Evolutionary conservation across 2,888 invertebrate species (phyloP).

Genomic region (Rosalia funebris): DNA sequence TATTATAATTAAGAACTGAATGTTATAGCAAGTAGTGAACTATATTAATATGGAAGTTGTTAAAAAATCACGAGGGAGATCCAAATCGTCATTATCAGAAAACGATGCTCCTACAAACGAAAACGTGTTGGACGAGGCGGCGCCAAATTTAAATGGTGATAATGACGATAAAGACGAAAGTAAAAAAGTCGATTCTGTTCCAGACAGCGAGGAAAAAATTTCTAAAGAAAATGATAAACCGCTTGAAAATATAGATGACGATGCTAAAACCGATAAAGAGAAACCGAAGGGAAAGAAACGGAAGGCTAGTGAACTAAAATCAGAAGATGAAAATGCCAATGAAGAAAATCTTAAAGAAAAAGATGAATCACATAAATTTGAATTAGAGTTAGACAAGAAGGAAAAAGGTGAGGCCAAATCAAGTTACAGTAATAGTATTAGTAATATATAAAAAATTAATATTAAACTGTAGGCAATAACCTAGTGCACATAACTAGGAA

Average conservation of each 20-base stretch:
- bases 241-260: constrained; percentile 6
- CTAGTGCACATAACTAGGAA: too few relatives aligned
- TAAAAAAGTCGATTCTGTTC: constrained; percentile 4
- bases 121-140: constrained; percentile 20
- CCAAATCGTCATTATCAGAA: constrained; percentile 32
- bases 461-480: not conserved
- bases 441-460: too few relatives aligned
- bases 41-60: constrained; percentile 28
- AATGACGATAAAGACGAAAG: constrained; percentile 8
- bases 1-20: constrained; percentile 22
- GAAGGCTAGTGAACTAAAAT: constrained; percentile 30
- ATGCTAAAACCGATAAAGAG: constrained; percentile 7
- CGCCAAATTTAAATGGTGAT: constrained; percentile 37
- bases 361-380: constrained; percentile 1
- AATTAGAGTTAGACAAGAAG: constrained; percentile 7
- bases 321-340: constrained; percentile 31
- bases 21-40: constrained; percentile 13
- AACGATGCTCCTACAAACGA: constrained; percentile 19
- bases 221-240: constrained; percentile 13
- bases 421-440: not conserved
- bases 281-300: constrained; percentile 32
- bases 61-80: constrained; percentile 31
- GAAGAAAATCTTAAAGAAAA: constrained; percentile 31
- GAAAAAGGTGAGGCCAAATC: constrained; percentile 15
- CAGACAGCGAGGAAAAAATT: constrained; percentile 2